Evolutionary conservation across 2,797 vertebrate genomes (phyloP).

Genomic region (Typhlichthys subterraneus): DNA sequence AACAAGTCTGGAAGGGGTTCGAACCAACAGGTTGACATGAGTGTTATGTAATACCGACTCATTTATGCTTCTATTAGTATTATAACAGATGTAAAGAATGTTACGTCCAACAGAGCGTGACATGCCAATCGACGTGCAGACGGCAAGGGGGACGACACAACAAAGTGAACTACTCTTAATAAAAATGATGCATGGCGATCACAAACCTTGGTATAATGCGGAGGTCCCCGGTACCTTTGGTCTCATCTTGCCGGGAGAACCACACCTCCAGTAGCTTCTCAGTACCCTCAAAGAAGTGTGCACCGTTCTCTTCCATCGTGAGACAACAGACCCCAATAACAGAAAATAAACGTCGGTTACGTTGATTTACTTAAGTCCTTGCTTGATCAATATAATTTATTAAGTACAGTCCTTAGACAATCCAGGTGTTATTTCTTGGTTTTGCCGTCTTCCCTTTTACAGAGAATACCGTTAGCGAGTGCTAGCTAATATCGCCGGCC

Average conservation of each 20-base stretch:
- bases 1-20: background rate
- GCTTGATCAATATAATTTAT: constrained; percentile 72
- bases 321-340: constrained; percentile 91
- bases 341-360: constrained; percentile 83
- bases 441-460: constrained; percentile 93
- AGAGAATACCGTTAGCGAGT: constrained; percentile 95
- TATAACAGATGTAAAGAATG: constrained; percentile 5
- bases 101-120: background rate
- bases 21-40: background rate
- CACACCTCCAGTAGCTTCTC: constrained; percentile 98
- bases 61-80: background rate
- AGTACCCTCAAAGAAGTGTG: constrained; percentile 99
- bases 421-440: constrained; percentile 90
- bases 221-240: constrained; percentile 94
- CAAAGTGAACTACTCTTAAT: no score
- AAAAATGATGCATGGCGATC: background rate
- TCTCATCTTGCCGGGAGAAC: constrained; percentile 92
- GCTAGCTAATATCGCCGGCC: constrained; percentile 99
- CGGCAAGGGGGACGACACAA: no score
- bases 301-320: constrained; percentile 95
- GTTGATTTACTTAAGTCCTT: constrained; percentile 71
- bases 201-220: constrained; percentile 94
- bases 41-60: background rate
- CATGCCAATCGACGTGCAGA: no score
- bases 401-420: constrained; percentile 81